Percentiles rank a stretch among this genome's conserved stretches.
Evolutionary conservation across 2,888 invertebrate species (phyloP).

Genomic region (Reticulitermes lucifugus): DNA sequence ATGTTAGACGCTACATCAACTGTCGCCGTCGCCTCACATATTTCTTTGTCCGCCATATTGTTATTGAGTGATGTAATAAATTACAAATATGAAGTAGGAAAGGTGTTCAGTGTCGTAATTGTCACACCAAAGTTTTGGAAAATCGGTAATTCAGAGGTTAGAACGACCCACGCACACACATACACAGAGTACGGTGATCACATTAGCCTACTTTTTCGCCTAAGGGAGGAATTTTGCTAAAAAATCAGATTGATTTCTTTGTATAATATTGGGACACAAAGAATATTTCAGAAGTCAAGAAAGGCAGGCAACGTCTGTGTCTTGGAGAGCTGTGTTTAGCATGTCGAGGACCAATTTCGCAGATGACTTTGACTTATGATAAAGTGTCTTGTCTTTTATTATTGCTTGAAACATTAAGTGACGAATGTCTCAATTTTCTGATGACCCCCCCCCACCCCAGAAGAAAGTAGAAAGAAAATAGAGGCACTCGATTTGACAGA

Average conservation of each 20-base stretch:
- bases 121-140: too few species aligned
- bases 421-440: conserved; percentile 50
- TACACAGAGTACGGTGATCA: too few species aligned
- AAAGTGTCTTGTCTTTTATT: conserved; percentile 34
- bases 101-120: too few species aligned
- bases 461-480: neutral
- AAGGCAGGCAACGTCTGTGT: neutral
- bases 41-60: too few species aligned
- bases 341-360: conserved; percentile 9
- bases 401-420: conserved; percentile 44
- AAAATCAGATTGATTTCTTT: neutral
- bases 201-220: too few species aligned
- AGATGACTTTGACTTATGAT: conserved; percentile 43
- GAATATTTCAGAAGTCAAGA: neutral
- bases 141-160: too few species aligned
- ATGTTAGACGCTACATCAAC: too few species aligned
- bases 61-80: too few species aligned
- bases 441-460: neutral
- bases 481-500: conserved; percentile 35
- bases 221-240: too few species aligned
- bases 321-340: neutral
- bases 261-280: neutral
- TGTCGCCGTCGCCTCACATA: too few species aligned
- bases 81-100: too few species aligned
- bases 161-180: too few species aligned